Conservation (phyloP, 2,113 vertebrate species). For the Illadopsis cleaveri region DNA sequence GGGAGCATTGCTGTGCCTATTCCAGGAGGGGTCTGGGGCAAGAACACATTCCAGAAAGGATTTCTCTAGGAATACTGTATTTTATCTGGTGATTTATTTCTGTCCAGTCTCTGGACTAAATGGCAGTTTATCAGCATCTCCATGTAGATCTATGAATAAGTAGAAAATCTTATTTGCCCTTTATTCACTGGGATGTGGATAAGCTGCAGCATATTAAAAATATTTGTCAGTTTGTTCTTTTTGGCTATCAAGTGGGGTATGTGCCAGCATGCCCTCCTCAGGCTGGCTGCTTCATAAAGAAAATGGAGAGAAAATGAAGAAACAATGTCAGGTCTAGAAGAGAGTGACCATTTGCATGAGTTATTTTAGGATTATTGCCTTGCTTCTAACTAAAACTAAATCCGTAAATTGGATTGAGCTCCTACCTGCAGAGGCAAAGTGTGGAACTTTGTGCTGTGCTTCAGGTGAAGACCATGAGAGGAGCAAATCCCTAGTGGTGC, state of each 20-base stretch:
- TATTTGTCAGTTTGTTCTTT: neutral
- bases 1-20: neutral
- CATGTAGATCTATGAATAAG: neutral
- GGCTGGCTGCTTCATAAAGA: neutral
- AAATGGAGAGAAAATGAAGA: neutral
- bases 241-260: neutral
- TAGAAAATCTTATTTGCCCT: neutral
- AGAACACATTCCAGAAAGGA: neutral
- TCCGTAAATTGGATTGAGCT: neutral
- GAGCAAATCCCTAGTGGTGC: neutral
- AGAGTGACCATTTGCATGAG: neutral
- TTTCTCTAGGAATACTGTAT: neutral
- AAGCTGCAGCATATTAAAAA: slow-evolving; percentile 12
- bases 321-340: neutral
- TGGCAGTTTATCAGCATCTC: neutral
- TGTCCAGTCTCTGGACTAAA: slow-evolving; percentile 6
- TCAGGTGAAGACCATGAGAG: neutral
- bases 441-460: neutral
- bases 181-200: neutral
- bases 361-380: neutral
- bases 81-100: neutral
- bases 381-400: neutral
- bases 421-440: neutral
- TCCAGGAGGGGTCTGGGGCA: neutral
- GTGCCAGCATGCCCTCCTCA: neutral